phyloP scores from a whole-genome alignment of 2,797 vertebrate species.

The Poeciliopsis presidionis region DNA sequence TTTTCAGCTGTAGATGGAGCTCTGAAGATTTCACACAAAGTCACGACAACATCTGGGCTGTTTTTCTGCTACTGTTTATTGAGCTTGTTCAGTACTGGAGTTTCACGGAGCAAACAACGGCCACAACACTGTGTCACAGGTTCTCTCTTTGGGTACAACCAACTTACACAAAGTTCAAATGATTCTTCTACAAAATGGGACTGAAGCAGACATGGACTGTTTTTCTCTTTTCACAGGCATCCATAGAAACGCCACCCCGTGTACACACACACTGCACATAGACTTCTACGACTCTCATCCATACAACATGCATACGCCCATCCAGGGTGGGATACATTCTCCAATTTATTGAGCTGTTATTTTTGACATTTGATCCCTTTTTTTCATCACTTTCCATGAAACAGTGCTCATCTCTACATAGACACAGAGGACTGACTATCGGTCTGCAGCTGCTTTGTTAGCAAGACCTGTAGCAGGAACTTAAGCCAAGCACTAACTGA shows the following conservation, averaged over 20 bases:
- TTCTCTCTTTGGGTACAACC: conserved; percentile 76
- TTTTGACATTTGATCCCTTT: conserved; percentile 45
- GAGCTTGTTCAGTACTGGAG: conserved; percentile 70
- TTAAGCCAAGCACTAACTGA: neutral
- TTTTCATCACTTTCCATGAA: conserved; percentile 43
- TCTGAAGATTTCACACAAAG: conserved; percentile 11
- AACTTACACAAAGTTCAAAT: conserved; percentile 71
- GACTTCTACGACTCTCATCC: conserved; percentile 5
- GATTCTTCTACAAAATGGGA: conserved; percentile 68
- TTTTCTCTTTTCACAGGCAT: conserved; percentile 38
- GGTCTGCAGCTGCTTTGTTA: neutral
- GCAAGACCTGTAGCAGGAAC: neutral
- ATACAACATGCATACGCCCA: conserved; percentile 29
- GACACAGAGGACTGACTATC: neutral
- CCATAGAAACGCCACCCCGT: neutral
- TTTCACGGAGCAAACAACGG: conserved; percentile 70
- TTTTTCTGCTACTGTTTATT: conserved; percentile 75
- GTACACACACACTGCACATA: conserved; percentile 10
- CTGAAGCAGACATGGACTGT: conserved; percentile 60
- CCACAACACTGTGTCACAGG: conserved; percentile 70
- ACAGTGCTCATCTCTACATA: conserved; percentile 38
- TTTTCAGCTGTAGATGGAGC: neutral
- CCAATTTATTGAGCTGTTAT: conserved; percentile 30
- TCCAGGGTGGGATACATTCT: conserved; percentile 72
- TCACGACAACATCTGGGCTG: conserved; percentile 12